A percentile compares a stretch with the other conserved stretches of the same genome.
Conservation (phyloP, 2,888 invertebrate genomes). For the Caenorhabditis sp. region DNA sequence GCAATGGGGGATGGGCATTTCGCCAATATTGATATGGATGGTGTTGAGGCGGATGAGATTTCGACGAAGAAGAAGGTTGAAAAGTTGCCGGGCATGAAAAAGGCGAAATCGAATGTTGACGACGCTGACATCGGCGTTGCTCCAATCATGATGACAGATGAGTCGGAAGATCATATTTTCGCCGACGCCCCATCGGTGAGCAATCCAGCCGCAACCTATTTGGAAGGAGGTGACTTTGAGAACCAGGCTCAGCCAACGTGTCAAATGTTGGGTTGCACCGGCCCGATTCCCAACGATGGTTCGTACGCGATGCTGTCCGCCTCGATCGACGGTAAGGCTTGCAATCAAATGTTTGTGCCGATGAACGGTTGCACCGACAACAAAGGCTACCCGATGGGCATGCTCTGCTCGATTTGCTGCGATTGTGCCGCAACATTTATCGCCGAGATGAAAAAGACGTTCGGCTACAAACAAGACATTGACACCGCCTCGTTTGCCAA, state of each 20-base stretch:
- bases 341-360: slow-evolving; percentile 63
- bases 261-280: slow-evolving; percentile 63
- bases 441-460: slow-evolving; percentile 59
- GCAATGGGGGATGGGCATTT: slow-evolving; percentile 40
- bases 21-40: slow-evolving; percentile 34
- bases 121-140: neutral
- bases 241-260: slow-evolving; percentile 59
- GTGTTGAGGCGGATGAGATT: slow-evolving; percentile 17
- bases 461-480: slow-evolving; percentile 49
- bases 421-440: slow-evolving; percentile 59
- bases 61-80: slow-evolving; percentile 29
- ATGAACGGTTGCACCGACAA: slow-evolving; percentile 61
- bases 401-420: slow-evolving; percentile 67
- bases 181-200: slow-evolving; percentile 45
- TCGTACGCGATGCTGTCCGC: slow-evolving; percentile 43
- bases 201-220: slow-evolving; percentile 62
- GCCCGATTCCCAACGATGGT: slow-evolving; percentile 64
- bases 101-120: slow-evolving; percentile 13
- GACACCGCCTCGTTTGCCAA: slow-evolving; percentile 14
- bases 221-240: slow-evolving; percentile 60
- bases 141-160: neutral
- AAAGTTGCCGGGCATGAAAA: slow-evolving; percentile 40
- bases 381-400: slow-evolving; percentile 64
- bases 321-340: slow-evolving; percentile 39
- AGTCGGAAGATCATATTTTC: slow-evolving; percentile 37